phyloP scores from a whole-genome alignment of 2,888 invertebrate genomes.

The Cephus pulcher region DNA sequence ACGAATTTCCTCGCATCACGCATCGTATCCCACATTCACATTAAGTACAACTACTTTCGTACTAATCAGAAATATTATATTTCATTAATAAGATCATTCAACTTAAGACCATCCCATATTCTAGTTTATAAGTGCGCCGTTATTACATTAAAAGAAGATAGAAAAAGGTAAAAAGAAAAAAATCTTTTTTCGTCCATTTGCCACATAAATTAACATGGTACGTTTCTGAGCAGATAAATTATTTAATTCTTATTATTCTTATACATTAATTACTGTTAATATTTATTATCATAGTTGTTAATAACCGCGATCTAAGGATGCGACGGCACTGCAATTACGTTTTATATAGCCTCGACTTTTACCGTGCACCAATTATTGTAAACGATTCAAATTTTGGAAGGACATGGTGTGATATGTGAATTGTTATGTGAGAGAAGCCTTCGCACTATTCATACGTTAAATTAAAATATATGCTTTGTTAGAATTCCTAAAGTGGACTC shows the following conservation, averaged over 20 bases:
- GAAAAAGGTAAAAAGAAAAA: neutral
- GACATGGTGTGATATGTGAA: conserved; percentile 21
- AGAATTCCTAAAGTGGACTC: conserved; percentile 32
- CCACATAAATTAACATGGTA: neutral
- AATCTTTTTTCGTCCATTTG: neutral
- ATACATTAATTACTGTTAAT: neutral
- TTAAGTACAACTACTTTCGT: conserved; percentile 62
- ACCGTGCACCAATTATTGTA: neutral
- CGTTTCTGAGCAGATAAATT: neutral
- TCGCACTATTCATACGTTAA: conserved; percentile 41
- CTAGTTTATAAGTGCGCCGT: conserved; percentile 48
- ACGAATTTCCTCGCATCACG: conserved; percentile 15
- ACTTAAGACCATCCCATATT: conserved; percentile 44
- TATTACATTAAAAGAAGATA: neutral
- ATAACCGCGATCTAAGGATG: neutral
- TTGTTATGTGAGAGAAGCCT: conserved; percentile 43
- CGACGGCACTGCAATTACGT: neutral
- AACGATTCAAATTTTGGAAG: neutral
- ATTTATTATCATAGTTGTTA: neutral
- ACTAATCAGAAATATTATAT: conserved; percentile 54
- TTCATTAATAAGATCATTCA: conserved; percentile 47
- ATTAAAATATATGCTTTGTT: conserved; percentile 57
- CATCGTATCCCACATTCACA: conserved; percentile 26
- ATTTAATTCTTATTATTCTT: neutral
- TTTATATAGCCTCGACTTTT: neutral